Evolutionary conservation across 2,113 vertebrate species (phyloP), one percentile per base, ranked within the genome.

Genomic region (Dolichotis patagonum): DNA sequence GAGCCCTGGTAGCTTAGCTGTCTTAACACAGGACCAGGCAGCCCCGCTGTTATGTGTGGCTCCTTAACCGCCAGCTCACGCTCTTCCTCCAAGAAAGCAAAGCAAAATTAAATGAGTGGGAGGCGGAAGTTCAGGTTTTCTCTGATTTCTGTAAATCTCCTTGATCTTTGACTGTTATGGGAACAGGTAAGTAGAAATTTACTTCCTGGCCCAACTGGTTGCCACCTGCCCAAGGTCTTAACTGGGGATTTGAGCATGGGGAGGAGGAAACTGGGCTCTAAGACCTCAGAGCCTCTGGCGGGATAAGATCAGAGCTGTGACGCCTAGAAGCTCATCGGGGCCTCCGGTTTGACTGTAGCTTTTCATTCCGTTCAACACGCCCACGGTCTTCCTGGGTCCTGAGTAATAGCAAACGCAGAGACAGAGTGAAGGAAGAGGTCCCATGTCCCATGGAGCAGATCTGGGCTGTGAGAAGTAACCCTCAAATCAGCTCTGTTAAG

Each of bases 1-100:
- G 0, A 4, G 28, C 65, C 13, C 20, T 3, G 0, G 12, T 24
- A 2, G 7, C 26, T 30, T 24, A 20, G 12, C 83, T 20, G 12
- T 26, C n/a, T 49, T 4, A 24, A 28, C 10, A 10, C 4, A 20
- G 56, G 49, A 69, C 35, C 0, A 2, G 7, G 11, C 24, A 20
- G 10, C 14, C 32, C 35, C 60, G 0, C 24, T 20, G n/a, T 6
- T 65, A 30, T 32, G 2, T 22, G 0, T 3, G 4, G 32, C 3
- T 24, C 77, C 52, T 19, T 62, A 22, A 83, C 19, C 2, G 3
- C 54, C 30, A 9, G 26, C 7, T 62, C 38, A 1, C 0, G 4
- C n/a, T 54, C 58, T 84, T 69, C 28, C 28, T 92, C 35, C 13
- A 24, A 28, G 63, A 60, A 41, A 28, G 58, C 6, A 62, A 77